These are phyloP conservation scores for Brachionus koreanus DNA, from an alignment of 1,140 invertebrate species.

Conservation along the genomic window DNA sequence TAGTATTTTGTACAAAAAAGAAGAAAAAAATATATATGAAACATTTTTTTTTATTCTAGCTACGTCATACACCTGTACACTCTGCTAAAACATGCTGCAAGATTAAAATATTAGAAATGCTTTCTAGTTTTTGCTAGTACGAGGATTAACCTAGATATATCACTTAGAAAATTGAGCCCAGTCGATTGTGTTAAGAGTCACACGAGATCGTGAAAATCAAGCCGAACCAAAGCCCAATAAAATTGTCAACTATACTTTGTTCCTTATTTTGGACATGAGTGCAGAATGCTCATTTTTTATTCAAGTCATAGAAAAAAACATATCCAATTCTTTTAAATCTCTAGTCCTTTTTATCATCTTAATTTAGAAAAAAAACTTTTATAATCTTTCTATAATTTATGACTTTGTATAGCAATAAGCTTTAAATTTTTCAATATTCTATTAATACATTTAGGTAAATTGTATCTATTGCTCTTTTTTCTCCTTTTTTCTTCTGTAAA, in stretches of 20 bases:
- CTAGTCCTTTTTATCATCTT: no score
- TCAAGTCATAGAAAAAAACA: background rate
- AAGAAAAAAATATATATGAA: background rate
- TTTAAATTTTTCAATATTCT: no score
- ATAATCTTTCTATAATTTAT: no score
- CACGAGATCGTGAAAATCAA: background rate
- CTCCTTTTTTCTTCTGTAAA: no score
- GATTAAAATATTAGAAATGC: background rate
- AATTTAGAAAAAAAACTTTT: no score
- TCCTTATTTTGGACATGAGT: background rate
- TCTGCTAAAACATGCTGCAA: background rate
- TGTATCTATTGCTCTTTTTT: no score
- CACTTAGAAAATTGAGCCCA: background rate
- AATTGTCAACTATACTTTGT: background rate
- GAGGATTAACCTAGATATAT: background rate
- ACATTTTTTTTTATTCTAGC: background rate
- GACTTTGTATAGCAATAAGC: no score
- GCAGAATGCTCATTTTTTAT: background rate
- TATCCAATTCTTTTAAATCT: no score
- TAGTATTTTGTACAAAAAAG: background rate
- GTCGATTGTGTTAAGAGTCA: background rate
- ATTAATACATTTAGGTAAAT: no score
- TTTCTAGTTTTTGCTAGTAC: background rate
- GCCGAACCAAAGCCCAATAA: background rate
- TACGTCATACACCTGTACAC: background rate